Evolutionary conservation across 2,888 invertebrate genomes (phyloP), one percentile per base, ranked within the genome.

Genomic region (Acrobasis consociella): DNA sequence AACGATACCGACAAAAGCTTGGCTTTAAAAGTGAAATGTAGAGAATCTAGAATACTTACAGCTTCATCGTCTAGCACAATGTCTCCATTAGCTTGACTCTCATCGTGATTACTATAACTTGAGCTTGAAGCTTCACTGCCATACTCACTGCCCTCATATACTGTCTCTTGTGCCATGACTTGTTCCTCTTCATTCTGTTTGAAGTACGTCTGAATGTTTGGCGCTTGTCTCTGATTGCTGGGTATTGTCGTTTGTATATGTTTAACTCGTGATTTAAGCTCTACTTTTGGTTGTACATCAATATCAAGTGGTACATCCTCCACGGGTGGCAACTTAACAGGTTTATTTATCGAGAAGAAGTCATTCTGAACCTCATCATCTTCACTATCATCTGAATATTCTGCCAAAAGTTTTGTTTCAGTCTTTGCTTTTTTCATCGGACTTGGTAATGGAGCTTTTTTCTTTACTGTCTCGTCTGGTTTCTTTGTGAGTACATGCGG

Each of bases 321-420:
- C 65, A 89, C 74, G 37, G 93, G 86, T 67, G 86, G 72, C n/a
- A 61, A 49, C 46, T 91, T 89, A 49, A 80, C 69, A n/a, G 81
- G 78, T 72, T 93, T 90, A 76, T 94, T 89, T 69, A 93, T 92
- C 60, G 94, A 91, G 72, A 93, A 94, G 82, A 93, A 94, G 68
- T 93, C 87, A 72, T 93, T 93, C 60, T 91, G 86, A 49, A 92
- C 86, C 65, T 92, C 93, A 38, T 86, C 89, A n/a, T 93, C 93
- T 64, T 91, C 93, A 76, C 88, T 89, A 2, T 89, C 90, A 76
- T 92, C 91, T 1, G 91, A 90, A 65, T 83, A 79, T n/a, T 85
- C 82, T 60, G 77, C 64, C 49, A 79, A 56, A 11, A 68, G 62
- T 65, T 80, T 82, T 8, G 69, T 22, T 37, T 79, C 78, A 5